Evolutionary conservation across 2,888 invertebrate species (phyloP), one percentile per base, ranked within the genome.

Genomic region (Drosophila testacea): DNA sequence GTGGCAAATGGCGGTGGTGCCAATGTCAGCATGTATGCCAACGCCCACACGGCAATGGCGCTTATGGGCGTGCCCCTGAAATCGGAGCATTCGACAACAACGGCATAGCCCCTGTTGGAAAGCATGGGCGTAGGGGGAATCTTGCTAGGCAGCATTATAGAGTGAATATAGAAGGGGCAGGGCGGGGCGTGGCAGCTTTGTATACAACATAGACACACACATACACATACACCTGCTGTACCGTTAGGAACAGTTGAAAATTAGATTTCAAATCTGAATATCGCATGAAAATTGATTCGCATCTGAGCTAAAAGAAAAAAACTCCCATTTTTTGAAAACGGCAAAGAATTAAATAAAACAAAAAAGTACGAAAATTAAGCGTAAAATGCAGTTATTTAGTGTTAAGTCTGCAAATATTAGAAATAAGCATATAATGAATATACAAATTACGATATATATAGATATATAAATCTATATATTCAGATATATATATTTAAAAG

Each of bases 101-200:
- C 61, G 7, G 91, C 91, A 92, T 91, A 91, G 91, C 91, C 90
- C 81, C 77, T 81, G 82, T 81, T 86, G 56, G 81, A 76, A 34
- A 57, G 41, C n/a, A 11, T 4, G 34, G 67, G 61, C 54, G 47
- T 34, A 60, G 73, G 50, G 27, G 57, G 41, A 4, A 22, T 61
- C 1, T 47, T 63, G 41, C 41, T 63, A 7, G 72, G 67, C 69
- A 69, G 73, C 77, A 75, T 72, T 13, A 74, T 79, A 30, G 79
- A 87, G 57, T 83, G 73, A 73, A 30, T 51, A 6, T 3, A 32
- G 7, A 4, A 48, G 28, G 47, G 47, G 63, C 73, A n/a, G 39
- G n/a, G 11, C n/a, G 11, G 48, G 59, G 32, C 30, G 9, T 41
- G 39, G 60, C 60, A 60, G 59, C 59, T 59, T 59, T 59, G 42